Percentiles rank a stretch among this genome's conserved stretches.
phyloP scores from a whole-genome alignment of 2,113 vertebrate genomes.

The Falcunculus frontatus region DNA sequence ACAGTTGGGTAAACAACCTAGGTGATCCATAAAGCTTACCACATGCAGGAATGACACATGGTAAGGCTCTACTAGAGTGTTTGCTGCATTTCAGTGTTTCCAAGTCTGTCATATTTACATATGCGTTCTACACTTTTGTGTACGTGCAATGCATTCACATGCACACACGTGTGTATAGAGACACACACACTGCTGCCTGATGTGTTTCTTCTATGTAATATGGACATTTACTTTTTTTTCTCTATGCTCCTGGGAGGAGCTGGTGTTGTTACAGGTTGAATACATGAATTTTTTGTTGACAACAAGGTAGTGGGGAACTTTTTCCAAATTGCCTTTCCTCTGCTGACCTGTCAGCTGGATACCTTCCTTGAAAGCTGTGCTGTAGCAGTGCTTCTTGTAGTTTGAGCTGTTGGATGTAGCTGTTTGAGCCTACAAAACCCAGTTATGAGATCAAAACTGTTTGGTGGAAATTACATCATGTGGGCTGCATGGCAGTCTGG shows the following conservation, averaged over 20 bases:
- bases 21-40: neutral
- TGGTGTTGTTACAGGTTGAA: neutral
- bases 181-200: neutral
- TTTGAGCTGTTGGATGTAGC: neutral
- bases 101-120: neutral
- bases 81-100: neutral
- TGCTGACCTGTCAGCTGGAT: neutral
- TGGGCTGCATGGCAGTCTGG: neutral
- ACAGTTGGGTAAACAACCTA: neutral
- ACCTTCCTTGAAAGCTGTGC: neutral
- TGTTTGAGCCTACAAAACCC: neutral
- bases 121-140: neutral
- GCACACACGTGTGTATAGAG: rapidly evolving
- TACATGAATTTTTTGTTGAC: neutral
- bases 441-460: neutral
- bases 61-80: neutral
- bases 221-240: neutral
- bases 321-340: neutral
- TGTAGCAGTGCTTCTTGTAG: neutral
- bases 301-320: neutral
- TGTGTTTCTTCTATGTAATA: neutral
- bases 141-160: neutral
- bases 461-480: neutral
- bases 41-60: rapidly evolving
- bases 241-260: neutral